Evolutionary conservation across 2,797 vertebrate species (phyloP).

Genomic region (Gouania willdenowi): DNA sequence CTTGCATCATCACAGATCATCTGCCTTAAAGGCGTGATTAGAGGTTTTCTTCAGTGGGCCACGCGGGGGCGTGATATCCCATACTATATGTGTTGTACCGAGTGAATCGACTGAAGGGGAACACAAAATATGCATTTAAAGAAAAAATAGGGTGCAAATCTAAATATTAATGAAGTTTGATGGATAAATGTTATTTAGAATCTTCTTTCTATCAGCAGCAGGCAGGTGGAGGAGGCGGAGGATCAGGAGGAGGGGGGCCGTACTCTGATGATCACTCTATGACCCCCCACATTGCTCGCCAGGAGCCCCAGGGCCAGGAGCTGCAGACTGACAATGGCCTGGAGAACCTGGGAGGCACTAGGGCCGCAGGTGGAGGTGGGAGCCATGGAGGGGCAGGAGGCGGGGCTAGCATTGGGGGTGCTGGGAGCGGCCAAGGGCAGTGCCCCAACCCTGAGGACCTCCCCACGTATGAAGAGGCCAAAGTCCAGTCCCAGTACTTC

Average conservation of each 20-base stretch:
- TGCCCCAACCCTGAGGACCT: slow-evolving; percentile 88
- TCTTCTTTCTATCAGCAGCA: no score
- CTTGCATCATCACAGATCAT: no score
- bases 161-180: no score
- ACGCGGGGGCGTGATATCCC: no score
- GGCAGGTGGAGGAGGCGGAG: slow-evolving; percentile 42
- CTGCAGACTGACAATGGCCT: slow-evolving; percentile 92
- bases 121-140: no score
- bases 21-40: no score
- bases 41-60: no score
- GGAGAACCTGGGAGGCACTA: slow-evolving; percentile 85
- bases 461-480: slow-evolving; percentile 96
- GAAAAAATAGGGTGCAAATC: no score
- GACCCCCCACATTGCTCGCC: slow-evolving; percentile 90
- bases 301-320: slow-evolving; percentile 98
- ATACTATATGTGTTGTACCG: no score
- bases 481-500: slow-evolving; percentile 97
- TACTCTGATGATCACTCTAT: slow-evolving; percentile 82
- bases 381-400: slow-evolving; percentile 76
- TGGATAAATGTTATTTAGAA: no score
- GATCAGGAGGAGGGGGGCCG: slow-evolving; percentile 18
- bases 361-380: slow-evolving; percentile 65
- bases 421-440: slow-evolving; percentile 53
- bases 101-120: no score
- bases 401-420: slow-evolving; percentile 75